Base-by-base conservation (phyloP, 92 coral and sea anemone species). In the Micromussa lordhowensis region DNA sequence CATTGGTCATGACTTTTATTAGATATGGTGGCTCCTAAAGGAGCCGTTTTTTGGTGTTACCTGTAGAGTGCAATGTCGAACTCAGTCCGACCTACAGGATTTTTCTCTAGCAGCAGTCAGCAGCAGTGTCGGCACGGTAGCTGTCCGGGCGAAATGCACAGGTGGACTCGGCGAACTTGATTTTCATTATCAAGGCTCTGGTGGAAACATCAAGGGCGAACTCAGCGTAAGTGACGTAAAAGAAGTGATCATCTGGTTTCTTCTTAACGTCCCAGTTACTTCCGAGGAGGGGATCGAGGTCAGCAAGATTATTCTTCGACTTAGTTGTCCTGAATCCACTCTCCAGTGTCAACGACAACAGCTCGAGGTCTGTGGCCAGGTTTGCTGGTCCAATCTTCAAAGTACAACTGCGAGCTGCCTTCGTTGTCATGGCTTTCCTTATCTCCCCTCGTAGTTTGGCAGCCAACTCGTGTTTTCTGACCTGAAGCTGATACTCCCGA, bases 21-120 rank as follows among this genome's bases (percentile, higher is more conserved):
- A 30, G 0, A 76, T 58, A 44, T 85, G 88, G 91, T 92, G 95
- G 95, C 95, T 92, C 95, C 94, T 92, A 91, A 91, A 92, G 95
- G 95, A 92, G 94, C 95, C 94, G 3, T 40, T 40, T 40, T 40
- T 36, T 36, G n/a, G n/a, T n/a, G n/a, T n/a, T n/a, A n/a, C n/a
- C n/a, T n/a, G n/a, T n/a, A n/a, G n/a, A n/a, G n/a, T n/a, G n/a
- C n/a, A n/a, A n/a, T n/a, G n/a, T n/a, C n/a, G n/a, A n/a, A n/a
- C n/a, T n/a, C n/a, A n/a, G n/a, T n/a, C n/a, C n/a, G n/a, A n/a
- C n/a, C n/a, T n/a, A n/a, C n/a, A n/a, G n/a, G n/a, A n/a, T n/a
- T n/a, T n/a, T n/a, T n/a, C n/a, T n/a, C n/a, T n/a, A 73, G 78
- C 17, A 36, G 19, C 78, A 73, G 78, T 73, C 78, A 34, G 51